phyloP scores from a whole-genome alignment of 2,888 invertebrate species.

The Dicranocentrus wangi region DNA sequence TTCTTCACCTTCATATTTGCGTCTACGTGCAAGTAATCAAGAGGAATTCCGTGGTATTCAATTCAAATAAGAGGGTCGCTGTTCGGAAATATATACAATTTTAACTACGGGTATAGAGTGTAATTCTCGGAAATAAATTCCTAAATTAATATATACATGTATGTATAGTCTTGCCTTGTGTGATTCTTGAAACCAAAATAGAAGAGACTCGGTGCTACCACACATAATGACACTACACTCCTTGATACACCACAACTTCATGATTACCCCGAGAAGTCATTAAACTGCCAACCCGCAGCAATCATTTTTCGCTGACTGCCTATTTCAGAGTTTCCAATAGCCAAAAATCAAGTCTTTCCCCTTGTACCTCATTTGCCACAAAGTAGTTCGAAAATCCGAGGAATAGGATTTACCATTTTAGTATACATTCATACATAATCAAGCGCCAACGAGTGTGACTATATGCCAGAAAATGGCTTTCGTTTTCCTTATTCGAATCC shows the following conservation, averaged over 20 bases:
- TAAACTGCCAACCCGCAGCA: slow-evolving; percentile 40
- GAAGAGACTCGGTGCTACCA: too few relatives aligned
- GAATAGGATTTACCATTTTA: slow-evolving; percentile 7
- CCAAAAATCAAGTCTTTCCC: slow-evolving; percentile 1
- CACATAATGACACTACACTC: too few relatives aligned
- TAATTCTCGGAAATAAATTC: too few relatives aligned
- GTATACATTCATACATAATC: slow-evolving; percentile 23
- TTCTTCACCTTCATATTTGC: slow-evolving; percentile 63
- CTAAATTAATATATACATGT: too few relatives aligned
- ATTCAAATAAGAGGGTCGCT: too few relatives aligned
- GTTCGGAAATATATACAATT: too few relatives aligned
- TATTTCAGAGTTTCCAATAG: too few relatives aligned
- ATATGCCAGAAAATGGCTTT: slow-evolving; percentile 45
- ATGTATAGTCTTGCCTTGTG: too few relatives aligned
- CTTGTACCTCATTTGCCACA: slow-evolving; percentile 4
- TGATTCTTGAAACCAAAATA: too few relatives aligned
- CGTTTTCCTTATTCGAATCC: slow-evolving; percentile 19
- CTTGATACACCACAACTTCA: slow-evolving; percentile 24
- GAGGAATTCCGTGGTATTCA: too few relatives aligned
- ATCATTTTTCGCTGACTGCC: slow-evolving; percentile 55
- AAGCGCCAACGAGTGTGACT: slow-evolving; percentile 18
- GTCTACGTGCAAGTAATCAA: slow-evolving; percentile 37
- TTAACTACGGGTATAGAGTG: too few relatives aligned
- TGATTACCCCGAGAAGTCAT: slow-evolving; percentile 45
- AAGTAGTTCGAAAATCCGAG: not conserved